phyloP scores from a whole-genome alignment of 1,140 invertebrate genomes.

The Aphidius gifuensis region DNA sequence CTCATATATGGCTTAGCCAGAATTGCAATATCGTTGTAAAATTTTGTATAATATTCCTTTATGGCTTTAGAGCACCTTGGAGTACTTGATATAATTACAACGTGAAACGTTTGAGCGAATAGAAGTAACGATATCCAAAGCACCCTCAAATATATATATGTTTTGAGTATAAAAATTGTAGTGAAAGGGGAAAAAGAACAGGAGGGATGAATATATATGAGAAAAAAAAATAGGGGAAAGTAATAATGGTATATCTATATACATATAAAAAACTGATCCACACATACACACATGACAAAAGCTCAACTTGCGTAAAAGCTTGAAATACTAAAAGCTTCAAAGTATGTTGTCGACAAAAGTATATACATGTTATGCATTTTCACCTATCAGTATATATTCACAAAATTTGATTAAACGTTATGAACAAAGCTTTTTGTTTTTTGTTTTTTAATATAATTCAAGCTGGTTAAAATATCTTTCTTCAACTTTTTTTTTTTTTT shows the following conservation, averaged over 20 bases:
- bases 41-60: conserved; percentile 23
- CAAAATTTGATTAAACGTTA: not conserved
- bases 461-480: no score
- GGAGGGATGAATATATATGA: conserved; percentile 5
- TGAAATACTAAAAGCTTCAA: conserved; percentile 31
- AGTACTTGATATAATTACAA: conserved; percentile 30
- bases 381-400: conserved; percentile 4
- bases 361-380: not conserved
- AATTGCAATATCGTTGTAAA: conserved; percentile 10
- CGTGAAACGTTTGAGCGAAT: conserved; percentile 8
- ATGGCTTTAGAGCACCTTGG: conserved; percentile 7
- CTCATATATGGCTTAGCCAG: not conserved
- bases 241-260: not conserved
- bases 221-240: not conserved
- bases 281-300: conserved; percentile 22
- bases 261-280: not conserved
- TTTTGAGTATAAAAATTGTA: not conserved
- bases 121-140: conserved; percentile 20
- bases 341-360: not conserved
- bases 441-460: no score
- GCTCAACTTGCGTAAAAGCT: conserved; percentile 26
- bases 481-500: no score
- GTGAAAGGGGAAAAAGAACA: not conserved
- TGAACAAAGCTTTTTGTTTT: not conserved
- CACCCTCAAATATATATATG: not conserved